These are phyloP conservation scores for Lampropteryx suffumata DNA, from an alignment of 2,888 invertebrate genomes.

Conservation along the genomic window DNA sequence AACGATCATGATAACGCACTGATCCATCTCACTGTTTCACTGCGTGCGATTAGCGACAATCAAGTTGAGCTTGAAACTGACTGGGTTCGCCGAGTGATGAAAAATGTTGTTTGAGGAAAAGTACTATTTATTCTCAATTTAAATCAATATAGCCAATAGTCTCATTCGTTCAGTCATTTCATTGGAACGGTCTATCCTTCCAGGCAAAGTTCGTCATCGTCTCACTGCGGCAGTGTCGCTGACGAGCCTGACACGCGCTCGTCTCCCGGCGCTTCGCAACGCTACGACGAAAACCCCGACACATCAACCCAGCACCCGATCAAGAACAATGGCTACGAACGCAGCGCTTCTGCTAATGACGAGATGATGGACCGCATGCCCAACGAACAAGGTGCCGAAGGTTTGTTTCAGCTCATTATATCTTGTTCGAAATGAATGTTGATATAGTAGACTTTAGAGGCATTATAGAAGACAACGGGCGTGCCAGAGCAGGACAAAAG, in stretches of 20 bases:
- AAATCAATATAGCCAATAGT: too few species aligned
- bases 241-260: conserved; percentile 80
- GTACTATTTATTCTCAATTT: too few species aligned
- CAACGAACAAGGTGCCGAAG: conserved; percentile 80
- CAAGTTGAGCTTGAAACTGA: too few species aligned
- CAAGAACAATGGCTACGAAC: conserved; percentile 81
- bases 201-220: conserved; percentile 80
- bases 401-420: conserved; percentile 47
- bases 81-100: too few species aligned
- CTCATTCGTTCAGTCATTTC: too few species aligned
- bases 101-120: too few species aligned
- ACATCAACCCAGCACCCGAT: conserved; percentile 75
- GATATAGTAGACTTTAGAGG: conserved; percentile 26
- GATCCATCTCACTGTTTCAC: too few species aligned
- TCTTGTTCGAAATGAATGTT: conserved; percentile 23
- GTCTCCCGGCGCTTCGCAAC: conserved; percentile 73
- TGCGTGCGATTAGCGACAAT: too few species aligned
- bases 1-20: too few species aligned
- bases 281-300: conserved; percentile 76
- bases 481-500: neutral
- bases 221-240: conserved; percentile 77
- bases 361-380: conserved; percentile 75
- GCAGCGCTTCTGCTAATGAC: conserved; percentile 69
- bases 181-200: conserved; percentile 14
- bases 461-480: conserved; percentile 6